phyloP scores from a whole-genome alignment of 1,140 invertebrate genomes.

The Papilio polytes region DNA sequence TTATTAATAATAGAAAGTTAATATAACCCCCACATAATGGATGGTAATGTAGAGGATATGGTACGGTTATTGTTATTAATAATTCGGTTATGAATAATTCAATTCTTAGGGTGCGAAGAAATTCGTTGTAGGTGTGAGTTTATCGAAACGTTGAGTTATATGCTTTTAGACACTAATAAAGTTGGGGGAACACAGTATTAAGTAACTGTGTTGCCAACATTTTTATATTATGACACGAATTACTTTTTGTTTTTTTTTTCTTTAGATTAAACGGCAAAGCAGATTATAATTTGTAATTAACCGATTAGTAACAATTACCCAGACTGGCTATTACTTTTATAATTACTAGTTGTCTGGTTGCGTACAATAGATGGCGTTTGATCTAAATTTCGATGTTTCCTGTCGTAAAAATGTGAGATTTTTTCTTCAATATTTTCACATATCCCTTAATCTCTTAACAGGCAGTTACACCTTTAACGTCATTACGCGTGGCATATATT shows the following conservation, averaged over 20 bases:
- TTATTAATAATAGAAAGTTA: slow-evolving; percentile 65
- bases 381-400: too few relatives aligned
- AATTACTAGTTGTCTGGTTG: neutral
- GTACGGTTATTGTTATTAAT: slow-evolving; percentile 63
- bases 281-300: too few relatives aligned
- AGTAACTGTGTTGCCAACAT: too few relatives aligned
- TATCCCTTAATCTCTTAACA: slow-evolving; percentile 31
- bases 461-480: slow-evolving; percentile 18
- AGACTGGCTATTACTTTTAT: neutral
- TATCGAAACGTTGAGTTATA: neutral
- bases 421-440: neutral
- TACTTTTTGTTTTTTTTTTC: too few relatives aligned
- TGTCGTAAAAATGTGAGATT: neutral
- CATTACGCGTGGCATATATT: slow-evolving; percentile 6
- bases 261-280: too few relatives aligned
- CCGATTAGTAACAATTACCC: neutral
- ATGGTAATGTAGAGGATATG: slow-evolving; percentile 51
- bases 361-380: neutral
- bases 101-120: slow-evolving; percentile 48
- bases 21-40: slow-evolving; percentile 53
- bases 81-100: slow-evolving; percentile 71
- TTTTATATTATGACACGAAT: too few relatives aligned
- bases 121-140: slow-evolving; percentile 36
- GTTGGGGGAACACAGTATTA: too few relatives aligned
- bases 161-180: slow-evolving; percentile 1